Conservation (phyloP, 1,140 invertebrate genomes). For the Pristionchus pacificus region DNA sequence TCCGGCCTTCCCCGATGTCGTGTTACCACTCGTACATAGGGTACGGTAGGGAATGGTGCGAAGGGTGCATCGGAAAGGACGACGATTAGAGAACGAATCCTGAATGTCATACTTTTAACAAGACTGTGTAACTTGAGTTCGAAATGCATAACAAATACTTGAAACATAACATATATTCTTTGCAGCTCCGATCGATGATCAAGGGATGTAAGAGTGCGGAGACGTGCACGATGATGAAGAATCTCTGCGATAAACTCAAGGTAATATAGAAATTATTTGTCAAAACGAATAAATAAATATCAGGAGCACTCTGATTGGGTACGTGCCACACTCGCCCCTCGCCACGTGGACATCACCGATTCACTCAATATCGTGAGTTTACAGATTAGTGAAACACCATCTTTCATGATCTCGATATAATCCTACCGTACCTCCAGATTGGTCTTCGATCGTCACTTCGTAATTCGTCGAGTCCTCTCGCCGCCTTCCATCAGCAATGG, state of each 20-base stretch:
- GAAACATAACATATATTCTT: no score
- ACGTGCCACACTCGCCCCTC: neutral
- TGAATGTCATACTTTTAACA: neutral
- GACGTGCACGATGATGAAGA: conserved; percentile 6
- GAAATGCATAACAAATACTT: neutral
- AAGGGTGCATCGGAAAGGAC: neutral
- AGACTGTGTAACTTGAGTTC: neutral
- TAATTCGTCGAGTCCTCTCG: conserved; percentile 21
- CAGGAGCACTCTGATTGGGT: conserved; percentile 26
- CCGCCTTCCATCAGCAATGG: conserved; percentile 27
- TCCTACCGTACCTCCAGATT: conserved; percentile 11
- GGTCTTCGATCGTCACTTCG: conserved; percentile 19
- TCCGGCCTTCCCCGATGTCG: conserved; percentile 26
- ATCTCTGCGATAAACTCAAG: conserved; percentile 22
- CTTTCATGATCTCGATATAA: neutral
- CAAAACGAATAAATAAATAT: no score
- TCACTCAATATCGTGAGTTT: conserved; percentile 27
- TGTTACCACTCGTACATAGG: conserved; percentile 14
- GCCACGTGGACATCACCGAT: conserved; percentile 16
- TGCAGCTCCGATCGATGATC: conserved; percentile 12
- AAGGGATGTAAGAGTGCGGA: conserved; percentile 11
- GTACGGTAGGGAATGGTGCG: conserved; percentile 1
- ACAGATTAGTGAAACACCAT: neutral
- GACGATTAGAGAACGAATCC: neutral
- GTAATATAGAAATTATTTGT: no score